These are phyloP conservation scores for Panagrolaimus sp. DNA, from an alignment of 1,140 invertebrate species.

Conservation along the genomic window DNA sequence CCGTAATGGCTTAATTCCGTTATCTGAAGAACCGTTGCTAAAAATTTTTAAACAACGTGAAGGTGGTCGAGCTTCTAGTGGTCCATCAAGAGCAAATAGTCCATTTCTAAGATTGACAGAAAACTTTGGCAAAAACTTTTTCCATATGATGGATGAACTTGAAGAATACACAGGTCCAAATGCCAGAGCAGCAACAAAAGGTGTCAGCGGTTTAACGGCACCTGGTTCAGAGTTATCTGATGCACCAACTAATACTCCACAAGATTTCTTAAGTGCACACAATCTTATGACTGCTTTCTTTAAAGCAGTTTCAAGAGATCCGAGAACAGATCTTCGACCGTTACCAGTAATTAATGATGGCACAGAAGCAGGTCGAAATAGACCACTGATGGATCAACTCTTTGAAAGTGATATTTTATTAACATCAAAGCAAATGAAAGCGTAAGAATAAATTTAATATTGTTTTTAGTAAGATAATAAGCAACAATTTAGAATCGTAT, in stretches of 20 bases:
- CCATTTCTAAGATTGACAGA: neutral
- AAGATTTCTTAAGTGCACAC: neutral
- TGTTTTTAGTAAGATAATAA: neutral
- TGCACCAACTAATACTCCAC: neutral
- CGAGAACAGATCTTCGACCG: neutral
- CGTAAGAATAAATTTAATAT: slow-evolving; percentile 14
- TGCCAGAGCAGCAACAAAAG: neutral
- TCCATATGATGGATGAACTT: neutral
- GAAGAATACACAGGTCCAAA: neutral
- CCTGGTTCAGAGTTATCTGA: neutral
- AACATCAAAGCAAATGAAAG: slow-evolving; percentile 42
- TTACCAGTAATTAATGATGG: neutral
- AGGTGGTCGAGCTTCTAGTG: neutral
- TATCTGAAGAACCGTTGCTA: too few relatives aligned
- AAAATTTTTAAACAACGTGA: too few relatives aligned
- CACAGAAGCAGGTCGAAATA: slow-evolving; percentile 23
- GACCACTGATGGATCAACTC: slow-evolving; percentile 45
- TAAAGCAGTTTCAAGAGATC: neutral
- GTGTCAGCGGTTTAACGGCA: neutral
- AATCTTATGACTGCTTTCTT: slow-evolving; percentile 7
- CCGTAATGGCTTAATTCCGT: too few relatives aligned
- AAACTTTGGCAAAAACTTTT: slow-evolving; percentile 8
- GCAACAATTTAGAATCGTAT: slow-evolving; percentile 29
- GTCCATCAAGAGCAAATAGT: neutral
- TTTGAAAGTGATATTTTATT: slow-evolving; percentile 45